Evolutionary conservation across 2,888 invertebrate genomes (phyloP).

Genomic region (Himalopsyche japonica): DNA sequence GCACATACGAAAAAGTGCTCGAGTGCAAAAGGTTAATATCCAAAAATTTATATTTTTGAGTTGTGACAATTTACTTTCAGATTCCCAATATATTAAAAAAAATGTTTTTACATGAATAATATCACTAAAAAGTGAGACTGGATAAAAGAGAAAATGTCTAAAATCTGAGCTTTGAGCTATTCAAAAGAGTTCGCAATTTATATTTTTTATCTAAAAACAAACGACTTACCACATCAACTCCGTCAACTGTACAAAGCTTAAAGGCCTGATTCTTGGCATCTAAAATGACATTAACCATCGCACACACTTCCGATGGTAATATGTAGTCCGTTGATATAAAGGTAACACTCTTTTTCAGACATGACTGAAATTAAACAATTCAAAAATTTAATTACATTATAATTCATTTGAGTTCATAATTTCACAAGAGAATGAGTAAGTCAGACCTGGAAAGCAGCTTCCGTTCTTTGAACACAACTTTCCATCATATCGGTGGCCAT

Average conservation of each 20-base stretch:
- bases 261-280: slow-evolving; percentile 97
- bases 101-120: too few relatives aligned
- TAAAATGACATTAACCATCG: slow-evolving; percentile 98
- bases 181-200: too few relatives aligned
- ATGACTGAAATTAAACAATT: slow-evolving; percentile 63
- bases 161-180: too few relatives aligned
- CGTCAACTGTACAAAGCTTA: slow-evolving; percentile 94
- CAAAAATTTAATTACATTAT: neutral
- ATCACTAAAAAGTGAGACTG: too few relatives aligned
- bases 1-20: too few relatives aligned
- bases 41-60: too few relatives aligned
- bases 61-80: too few relatives aligned
- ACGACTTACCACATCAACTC: slow-evolving; percentile 85
- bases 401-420: neutral
- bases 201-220: neutral
- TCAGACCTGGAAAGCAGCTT: slow-evolving; percentile 72
- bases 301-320: slow-evolving; percentile 96
- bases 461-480: slow-evolving; percentile 91
- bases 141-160: too few relatives aligned
- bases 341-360: slow-evolving; percentile 90
- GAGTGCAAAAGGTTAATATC: too few relatives aligned
- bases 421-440: neutral
- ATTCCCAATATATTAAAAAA: too few relatives aligned
- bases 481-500: slow-evolving; percentile 99
- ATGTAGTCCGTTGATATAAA: slow-evolving; percentile 97